phyloP scores from a whole-genome alignment of 2,113 vertebrate genomes.

The Tor tambroides region DNA sequence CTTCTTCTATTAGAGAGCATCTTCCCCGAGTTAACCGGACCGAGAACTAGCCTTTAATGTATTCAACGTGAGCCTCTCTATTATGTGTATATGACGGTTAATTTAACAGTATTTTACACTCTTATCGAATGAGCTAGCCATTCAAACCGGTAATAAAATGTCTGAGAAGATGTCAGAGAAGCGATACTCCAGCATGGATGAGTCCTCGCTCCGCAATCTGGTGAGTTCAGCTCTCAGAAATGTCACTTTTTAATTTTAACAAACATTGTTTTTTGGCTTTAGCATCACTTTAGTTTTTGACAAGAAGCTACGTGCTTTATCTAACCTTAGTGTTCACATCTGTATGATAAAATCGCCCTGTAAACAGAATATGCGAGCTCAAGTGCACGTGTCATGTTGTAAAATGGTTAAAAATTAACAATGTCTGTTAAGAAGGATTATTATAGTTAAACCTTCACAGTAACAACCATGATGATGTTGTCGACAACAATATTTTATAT shows the following conservation, averaged over 20 bases:
- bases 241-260: not conserved
- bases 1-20: not conserved
- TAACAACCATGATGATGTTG: not conserved
- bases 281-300: not conserved
- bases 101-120: not conserved
- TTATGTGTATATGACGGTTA: not conserved
- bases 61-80: not conserved
- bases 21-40: not conserved
- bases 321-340: not conserved
- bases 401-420: conserved; percentile 1
- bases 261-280: not conserved
- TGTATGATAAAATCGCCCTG: not conserved
- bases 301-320: not conserved
- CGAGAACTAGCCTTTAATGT: not conserved
- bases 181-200: conserved; percentile 50
- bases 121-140: not conserved
- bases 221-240: conserved; percentile 38
- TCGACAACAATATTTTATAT: not conserved
- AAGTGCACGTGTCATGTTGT: not conserved
- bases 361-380: not conserved
- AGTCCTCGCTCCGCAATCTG: conserved; percentile 52
- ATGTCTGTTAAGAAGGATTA: not conserved
- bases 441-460: not conserved
- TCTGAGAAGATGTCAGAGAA: conserved; percentile 42
- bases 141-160: not conserved